These are phyloP conservation scores for Brachionus sp. DNA, from an alignment of 1,140 invertebrate genomes.

Conservation along the genomic window DNA sequence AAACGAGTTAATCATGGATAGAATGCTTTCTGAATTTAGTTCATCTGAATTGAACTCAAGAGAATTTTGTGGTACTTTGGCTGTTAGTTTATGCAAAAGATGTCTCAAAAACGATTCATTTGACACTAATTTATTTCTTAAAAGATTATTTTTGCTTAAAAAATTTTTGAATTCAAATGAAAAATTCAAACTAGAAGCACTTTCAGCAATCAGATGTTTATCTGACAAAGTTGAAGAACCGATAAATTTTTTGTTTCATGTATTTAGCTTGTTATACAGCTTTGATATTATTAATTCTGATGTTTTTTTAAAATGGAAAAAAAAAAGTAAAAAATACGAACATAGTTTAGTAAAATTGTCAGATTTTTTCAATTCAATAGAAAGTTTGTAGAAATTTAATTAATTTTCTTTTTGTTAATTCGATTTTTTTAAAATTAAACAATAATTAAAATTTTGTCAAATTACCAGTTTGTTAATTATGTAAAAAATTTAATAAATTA, in stretches of 20 bases:
- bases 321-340: neutral
- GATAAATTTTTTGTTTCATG: neutral
- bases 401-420: neutral
- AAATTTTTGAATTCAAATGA: neutral
- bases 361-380: neutral
- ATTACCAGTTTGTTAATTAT: neutral
- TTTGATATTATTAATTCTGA: neutral
- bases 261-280: neutral
- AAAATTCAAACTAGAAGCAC: neutral
- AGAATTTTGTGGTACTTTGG: neutral
- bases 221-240: neutral
- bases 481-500: neutral
- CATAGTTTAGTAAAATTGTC: neutral
- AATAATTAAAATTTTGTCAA: neutral
- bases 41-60: neutral
- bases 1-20: neutral
- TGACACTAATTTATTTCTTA: neutral
- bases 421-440: neutral
- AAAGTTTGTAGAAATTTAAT: neutral
- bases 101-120: neutral
- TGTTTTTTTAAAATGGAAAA: neutral
- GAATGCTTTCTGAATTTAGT: neutral
- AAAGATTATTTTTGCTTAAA: neutral
- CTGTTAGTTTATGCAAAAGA: neutral
- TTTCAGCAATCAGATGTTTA: neutral